A percentile compares a stretch with the other conserved stretches of the same genome.
phyloP scores from a whole-genome alignment of 2,113 vertebrate species.

The Crotalus viridis region DNA sequence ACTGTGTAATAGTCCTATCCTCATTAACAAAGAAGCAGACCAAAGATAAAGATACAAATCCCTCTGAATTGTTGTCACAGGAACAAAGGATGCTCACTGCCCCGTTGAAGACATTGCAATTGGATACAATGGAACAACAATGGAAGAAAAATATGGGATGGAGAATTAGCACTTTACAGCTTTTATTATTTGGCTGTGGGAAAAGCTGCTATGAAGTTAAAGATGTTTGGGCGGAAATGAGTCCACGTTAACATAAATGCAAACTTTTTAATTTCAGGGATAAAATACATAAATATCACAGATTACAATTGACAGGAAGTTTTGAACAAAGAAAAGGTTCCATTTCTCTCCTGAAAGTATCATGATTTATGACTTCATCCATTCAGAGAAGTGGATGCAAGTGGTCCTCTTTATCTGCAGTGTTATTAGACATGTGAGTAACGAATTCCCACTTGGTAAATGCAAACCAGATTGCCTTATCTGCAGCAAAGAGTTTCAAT shows the following conservation, averaged over 20 bases:
- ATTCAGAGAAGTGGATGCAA: background rate
- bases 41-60: background rate
- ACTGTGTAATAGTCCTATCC: background rate
- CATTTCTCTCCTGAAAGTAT: background rate
- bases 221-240: background rate
- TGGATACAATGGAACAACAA: too few species aligned
- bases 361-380: background rate
- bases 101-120: background rate
- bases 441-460: background rate
- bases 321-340: background rate
- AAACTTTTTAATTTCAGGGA: background rate
- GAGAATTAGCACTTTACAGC: background rate
- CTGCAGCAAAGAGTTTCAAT: background rate
- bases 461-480: background rate
- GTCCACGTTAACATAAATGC: background rate
- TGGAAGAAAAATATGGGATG: background rate
- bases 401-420: background rate
- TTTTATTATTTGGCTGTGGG: background rate
- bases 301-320: background rate
- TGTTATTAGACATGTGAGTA: background rate
- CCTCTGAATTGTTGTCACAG: background rate
- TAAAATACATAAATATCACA: background rate
- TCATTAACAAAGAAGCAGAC: background rate
- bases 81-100: background rate
- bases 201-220: background rate